Percentiles rank a stretch among this genome's conserved stretches.
These are phyloP conservation scores for Xiphorhynchus elegans DNA, from an alignment of 2,113 vertebrate species.

Conservation along the genomic window DNA sequence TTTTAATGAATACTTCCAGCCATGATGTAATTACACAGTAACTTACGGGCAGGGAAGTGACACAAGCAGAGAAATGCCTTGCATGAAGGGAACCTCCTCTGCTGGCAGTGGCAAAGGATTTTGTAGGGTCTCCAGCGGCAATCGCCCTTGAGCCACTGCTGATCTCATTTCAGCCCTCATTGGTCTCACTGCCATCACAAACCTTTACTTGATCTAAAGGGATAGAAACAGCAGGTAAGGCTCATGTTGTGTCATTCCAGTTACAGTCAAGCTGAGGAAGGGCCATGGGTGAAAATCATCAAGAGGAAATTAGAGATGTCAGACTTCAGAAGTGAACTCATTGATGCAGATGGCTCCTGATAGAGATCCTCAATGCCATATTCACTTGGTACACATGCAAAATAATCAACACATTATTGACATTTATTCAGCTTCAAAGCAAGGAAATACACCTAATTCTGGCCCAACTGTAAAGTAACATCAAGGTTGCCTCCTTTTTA, in stretches of 20 bases:
- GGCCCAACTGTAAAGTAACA: neutral
- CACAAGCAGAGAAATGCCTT: neutral
- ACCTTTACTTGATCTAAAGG: neutral
- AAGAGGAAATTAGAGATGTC: neutral
- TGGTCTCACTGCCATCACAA: neutral
- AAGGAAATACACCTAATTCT: neutral
- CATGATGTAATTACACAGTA: conserved; percentile 39
- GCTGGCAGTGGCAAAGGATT: neutral
- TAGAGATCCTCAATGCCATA: neutral
- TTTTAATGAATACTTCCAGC: conserved; percentile 32
- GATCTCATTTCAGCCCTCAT: neutral
- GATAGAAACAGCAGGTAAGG: neutral
- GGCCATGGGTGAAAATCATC: conserved; percentile 3
- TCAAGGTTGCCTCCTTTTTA: neutral
- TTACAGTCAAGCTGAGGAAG: neutral
- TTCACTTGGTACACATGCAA: neutral
- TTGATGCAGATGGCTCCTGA: neutral
- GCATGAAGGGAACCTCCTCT: neutral
- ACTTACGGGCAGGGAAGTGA: conserved; percentile 5
- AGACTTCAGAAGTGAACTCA: neutral
- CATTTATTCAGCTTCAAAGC: neutral
- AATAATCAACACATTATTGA: neutral
- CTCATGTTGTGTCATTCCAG: neutral
- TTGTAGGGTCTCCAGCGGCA: neutral
- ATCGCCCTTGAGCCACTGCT: neutral